These are phyloP conservation scores for Cydia amplana DNA, from an alignment of 1,140 invertebrate species.

Conservation along the genomic window DNA sequence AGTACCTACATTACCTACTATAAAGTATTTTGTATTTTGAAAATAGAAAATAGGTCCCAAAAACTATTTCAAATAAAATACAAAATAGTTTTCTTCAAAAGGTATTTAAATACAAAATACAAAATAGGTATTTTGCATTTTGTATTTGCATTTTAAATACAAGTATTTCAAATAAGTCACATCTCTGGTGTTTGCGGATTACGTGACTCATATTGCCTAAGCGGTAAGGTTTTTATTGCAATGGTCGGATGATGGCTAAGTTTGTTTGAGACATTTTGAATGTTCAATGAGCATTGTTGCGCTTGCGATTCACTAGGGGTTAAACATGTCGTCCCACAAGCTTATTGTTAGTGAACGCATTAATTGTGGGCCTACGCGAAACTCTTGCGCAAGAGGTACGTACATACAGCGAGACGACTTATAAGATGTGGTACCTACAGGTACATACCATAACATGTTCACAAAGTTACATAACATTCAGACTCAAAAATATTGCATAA, in stretches of 20 bases:
- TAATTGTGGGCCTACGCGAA: slow-evolving; percentile 13
- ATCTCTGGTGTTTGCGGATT: neutral
- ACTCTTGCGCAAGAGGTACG: neutral
- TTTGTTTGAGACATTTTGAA: neutral
- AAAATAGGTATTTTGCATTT: no score
- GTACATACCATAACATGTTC: neutral
- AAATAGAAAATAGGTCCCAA: no score
- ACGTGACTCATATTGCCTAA: neutral
- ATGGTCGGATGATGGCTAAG: neutral
- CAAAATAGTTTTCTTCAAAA: no score
- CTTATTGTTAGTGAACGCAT: slow-evolving; percentile 7
- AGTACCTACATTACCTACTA: no score
- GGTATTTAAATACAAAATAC: no score
- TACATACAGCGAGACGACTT: neutral
- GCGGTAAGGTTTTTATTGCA: neutral
- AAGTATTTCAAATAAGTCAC: no score
- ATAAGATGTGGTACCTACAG: neutral
- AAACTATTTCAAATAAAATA: no score
- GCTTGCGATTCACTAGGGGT: neutral
- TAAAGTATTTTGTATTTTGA: no score
- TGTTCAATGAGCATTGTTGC: neutral
- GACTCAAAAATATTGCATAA: no score
- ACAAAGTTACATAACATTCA: neutral
- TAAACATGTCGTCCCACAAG: slow-evolving; percentile 13
- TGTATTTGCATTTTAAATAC: no score